A percentile compares a stretch with the other conserved stretches of the same genome.
Conservation (phyloP, 2,797 vertebrate genomes). For the Myoxocephalus aenaeus region DNA sequence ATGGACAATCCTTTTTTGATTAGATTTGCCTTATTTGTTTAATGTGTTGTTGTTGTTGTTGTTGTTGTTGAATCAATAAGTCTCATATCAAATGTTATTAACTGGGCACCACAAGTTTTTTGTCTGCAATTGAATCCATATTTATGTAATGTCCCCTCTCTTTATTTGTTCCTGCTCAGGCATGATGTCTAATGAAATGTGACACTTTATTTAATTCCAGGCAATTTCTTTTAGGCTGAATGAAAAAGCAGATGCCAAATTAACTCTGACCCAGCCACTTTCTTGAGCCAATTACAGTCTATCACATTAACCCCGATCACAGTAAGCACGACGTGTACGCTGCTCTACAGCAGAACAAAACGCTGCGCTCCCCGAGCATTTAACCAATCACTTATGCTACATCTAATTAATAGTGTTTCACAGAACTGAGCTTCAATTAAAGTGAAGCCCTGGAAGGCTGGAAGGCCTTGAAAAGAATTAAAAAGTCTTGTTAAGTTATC, state of each 20-base stretch:
- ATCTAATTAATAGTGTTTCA: constrained; percentile 48
- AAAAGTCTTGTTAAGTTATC: constrained; percentile 33
- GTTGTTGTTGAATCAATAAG: constrained; percentile 18
- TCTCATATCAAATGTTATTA: constrained; percentile 12
- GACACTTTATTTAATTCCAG: constrained; percentile 32
- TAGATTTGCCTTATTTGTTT: background rate
- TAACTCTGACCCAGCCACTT: constrained; percentile 19
- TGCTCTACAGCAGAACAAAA: constrained; percentile 37
- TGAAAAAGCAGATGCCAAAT: constrained; percentile 40
- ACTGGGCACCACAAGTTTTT: background rate
- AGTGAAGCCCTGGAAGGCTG: constrained; percentile 53
- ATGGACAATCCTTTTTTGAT: background rate
- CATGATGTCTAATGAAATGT: constrained; percentile 31
- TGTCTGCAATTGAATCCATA: constrained; percentile 29
- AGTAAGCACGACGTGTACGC: constrained; percentile 48
- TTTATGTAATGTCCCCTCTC: constrained; percentile 5
- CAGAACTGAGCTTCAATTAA: constrained; percentile 58
- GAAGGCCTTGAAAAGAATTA: constrained; percentile 40
- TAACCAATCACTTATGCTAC: constrained; percentile 52
- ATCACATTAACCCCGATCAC: constrained; percentile 51
- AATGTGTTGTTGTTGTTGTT: constrained; percentile 1
- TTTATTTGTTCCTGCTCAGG: background rate
- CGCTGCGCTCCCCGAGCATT: constrained; percentile 55
- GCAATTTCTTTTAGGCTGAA: constrained; percentile 18
- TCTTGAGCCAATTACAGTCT: constrained; percentile 41